Evolutionary conservation across 1,140 invertebrate genomes (phyloP).

Genomic region (Stegodyphus dumicola): DNA sequence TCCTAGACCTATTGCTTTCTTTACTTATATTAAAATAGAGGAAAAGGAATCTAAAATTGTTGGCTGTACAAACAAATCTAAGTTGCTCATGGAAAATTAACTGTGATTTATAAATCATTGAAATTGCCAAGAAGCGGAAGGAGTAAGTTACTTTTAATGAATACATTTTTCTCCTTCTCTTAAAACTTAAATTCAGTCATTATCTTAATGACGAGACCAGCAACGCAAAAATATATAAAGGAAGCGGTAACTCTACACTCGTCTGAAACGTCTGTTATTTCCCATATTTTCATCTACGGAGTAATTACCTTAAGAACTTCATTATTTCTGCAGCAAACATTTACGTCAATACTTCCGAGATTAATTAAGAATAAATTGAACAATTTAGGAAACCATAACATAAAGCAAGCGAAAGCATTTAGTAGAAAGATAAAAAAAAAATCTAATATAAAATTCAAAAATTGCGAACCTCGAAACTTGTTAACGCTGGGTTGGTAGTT

Average conservation of each 20-base stretch:
- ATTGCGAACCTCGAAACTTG: slow-evolving; percentile 41
- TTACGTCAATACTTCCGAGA: slow-evolving; percentile 56
- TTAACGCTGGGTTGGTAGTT: slow-evolving; percentile 39
- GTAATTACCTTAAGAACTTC: slow-evolving; percentile 58
- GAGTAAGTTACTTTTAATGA: slow-evolving; percentile 32
- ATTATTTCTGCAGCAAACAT: slow-evolving; percentile 54
- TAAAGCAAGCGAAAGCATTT: slow-evolving; percentile 24
- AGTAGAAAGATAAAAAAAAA: slow-evolving; percentile 30
- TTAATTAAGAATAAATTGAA: slow-evolving; percentile 60
- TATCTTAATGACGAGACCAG: slow-evolving; percentile 47
- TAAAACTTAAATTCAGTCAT: slow-evolving; percentile 14
- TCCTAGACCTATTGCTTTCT: too few species aligned
- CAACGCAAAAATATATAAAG: slow-evolving; percentile 22
- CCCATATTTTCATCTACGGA: slow-evolving; percentile 56
- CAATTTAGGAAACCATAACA: slow-evolving; percentile 58
- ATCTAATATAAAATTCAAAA: slow-evolving; percentile 57
- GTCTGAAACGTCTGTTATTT: slow-evolving; percentile 54
- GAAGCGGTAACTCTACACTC: slow-evolving; percentile 36
- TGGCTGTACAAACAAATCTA: too few species aligned
- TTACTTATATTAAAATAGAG: too few species aligned
- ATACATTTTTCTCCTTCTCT: slow-evolving; percentile 33
- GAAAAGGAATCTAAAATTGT: too few species aligned
- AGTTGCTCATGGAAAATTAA: too few species aligned
- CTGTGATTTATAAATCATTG: not conserved
- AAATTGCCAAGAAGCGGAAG: slow-evolving; percentile 12